Conservation (phyloP, 2,113 vertebrate genomes). For the Notarius lentiginosus region DNA sequence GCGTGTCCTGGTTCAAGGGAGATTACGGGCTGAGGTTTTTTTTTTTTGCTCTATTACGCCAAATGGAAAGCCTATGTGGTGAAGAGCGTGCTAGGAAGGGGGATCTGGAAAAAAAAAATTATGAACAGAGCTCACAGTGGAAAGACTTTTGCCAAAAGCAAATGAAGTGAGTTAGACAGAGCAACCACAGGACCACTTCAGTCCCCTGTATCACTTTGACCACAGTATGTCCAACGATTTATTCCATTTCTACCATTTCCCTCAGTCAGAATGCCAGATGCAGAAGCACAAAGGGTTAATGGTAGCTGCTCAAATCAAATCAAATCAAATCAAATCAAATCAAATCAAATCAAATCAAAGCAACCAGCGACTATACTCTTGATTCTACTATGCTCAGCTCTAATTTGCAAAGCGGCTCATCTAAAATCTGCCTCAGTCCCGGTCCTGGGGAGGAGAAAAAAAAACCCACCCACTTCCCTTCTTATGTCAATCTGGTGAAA, state of each 20-base stretch:
- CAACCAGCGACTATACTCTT: neutral
- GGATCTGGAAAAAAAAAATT: slow-evolving; percentile 33
- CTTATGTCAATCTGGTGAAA: neutral
- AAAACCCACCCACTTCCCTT: neutral
- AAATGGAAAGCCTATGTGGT: neutral
- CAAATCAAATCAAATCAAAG: neutral
- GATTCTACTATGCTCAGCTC: neutral
- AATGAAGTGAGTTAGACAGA: slow-evolving; percentile 29
- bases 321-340: neutral
- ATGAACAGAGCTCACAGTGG: slow-evolving; percentile 53
- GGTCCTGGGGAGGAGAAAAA: neutral
- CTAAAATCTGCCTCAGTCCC: neutral
- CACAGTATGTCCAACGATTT: neutral
- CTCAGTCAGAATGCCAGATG: neutral
- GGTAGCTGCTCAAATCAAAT: neutral
- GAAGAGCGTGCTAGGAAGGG: slow-evolving; percentile 16
- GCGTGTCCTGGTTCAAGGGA: slow-evolving; percentile 32
- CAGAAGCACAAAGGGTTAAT: slow-evolving; percentile 16
- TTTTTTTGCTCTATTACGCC: slow-evolving; percentile 41
- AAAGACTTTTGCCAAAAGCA: slow-evolving; percentile 34
- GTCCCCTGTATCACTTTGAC: neutral
- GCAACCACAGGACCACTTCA: neutral
- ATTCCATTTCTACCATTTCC: neutral
- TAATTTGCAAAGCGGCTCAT: neutral
- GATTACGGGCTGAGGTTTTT: slow-evolving; percentile 48